Base-by-base conservation (phyloP, 2,888 invertebrate species). In the Drosophila demipolita region DNA sequence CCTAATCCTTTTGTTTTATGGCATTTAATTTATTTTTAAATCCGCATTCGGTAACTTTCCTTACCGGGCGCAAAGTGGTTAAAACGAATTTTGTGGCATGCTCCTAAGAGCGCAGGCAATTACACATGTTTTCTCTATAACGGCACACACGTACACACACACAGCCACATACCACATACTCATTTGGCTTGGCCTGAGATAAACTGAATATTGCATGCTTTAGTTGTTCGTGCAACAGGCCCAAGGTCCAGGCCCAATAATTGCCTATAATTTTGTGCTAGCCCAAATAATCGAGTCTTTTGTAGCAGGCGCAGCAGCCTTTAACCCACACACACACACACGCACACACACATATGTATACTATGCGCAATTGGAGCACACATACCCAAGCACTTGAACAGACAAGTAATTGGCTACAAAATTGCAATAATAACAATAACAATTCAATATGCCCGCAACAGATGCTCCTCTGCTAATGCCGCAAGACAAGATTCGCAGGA, bases 1-100 rank as follows among this genome's bases (percentile, higher is more conserved):
- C 85, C 86, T 89, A 87, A 82, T 89, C 89, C 89, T 90, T 89
- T 90, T 90, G 86, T 89, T 85, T 87, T 89, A 90, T 89, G 83
- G 65, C 80, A 74, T 88, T 90, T 90, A 85, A 89, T 89, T 89
- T 90, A 89, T 88, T 89, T 90, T 90, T 87, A 89, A 90, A 89
- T 83, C 86, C 62, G 61, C 64, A 55, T 72, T 73, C 33, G 67
- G 74, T 66, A 85, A 78, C 65, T 80, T 73, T 73, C 74, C 78
- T 75, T 75, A 75, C 82, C 62, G 69, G 79, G 73, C 72, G 63
- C 67, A 85, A 70, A 60, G 63, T 53, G 40, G 52, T 8, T 52
- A 20, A 42, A 42, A 20, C 33, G 32, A 69, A 73, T 66, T 68
- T 53, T 57, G 54, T 80, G 61, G 63, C 83, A 69, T 83, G 71